Evolutionary conservation across 1,140 invertebrate species (phyloP), one percentile per base, ranked within the genome.

Genomic region (Pseudomyrmex cubaensis): DNA sequence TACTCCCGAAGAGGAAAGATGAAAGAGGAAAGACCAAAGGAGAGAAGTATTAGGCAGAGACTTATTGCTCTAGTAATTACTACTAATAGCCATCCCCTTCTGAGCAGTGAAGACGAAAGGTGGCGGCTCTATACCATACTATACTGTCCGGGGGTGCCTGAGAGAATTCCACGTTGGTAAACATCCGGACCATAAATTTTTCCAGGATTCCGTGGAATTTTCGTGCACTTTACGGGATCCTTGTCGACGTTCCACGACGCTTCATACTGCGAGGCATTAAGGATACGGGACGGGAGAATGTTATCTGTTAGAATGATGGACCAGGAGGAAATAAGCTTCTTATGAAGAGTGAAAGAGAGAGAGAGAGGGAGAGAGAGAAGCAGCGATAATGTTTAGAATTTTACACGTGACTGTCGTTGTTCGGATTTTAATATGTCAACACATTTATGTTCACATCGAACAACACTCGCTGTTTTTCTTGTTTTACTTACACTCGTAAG

Each of bases 1-100:
- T 73, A 50, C 46, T 35, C 63, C 56, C 12, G 63, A 62, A 52
- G 44, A 56, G 73, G 63, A 84, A 85, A 89, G 87, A 88, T 82
- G 86, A 84, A 86, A 89, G 87, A 88, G 77, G 86, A 84, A 86
- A 89, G 82, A 85, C 56, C 52, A 57, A 44, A 56, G 56, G 85
- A 74, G 67, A 70, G 80, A 88, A 77, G 84, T 90, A 85, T 90
- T 86, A 88, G 70, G 77, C 64, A 70, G 86, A 88, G 89, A 90
- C 89, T 90, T 88, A 90, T 90, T 88, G 84, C 83, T 73, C 83
- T 77, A 72, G 89, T 90, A 88, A 88, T 88, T 88, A 87, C 82
- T 83, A 83, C 85, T 86, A 87, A 84, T 87, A 87, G 80, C 86
- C 76, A 57, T 56, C 54, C 63, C 62, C 25, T 25, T 59, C 17